These are phyloP conservation scores for Hololepta plana DNA, from an alignment of 2,888 invertebrate genomes.

Conservation along the genomic window DNA sequence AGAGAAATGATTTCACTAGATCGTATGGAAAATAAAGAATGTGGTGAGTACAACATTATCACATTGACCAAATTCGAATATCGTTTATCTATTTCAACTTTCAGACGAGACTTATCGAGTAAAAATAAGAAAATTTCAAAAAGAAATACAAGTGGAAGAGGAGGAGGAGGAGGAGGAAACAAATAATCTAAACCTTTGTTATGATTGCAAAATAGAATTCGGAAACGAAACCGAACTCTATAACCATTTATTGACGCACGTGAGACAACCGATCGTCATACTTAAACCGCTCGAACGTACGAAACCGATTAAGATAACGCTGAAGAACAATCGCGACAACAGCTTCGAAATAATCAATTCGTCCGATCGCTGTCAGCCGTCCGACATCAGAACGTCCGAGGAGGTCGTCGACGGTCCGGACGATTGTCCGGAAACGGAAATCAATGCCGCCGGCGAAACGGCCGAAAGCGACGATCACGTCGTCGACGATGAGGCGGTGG, in stretches of 20 bases:
- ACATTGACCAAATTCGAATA: no score
- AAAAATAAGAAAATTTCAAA: no score
- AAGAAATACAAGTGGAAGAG: no score
- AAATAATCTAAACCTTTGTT: constrained; percentile 21
- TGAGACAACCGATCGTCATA: constrained; percentile 33
- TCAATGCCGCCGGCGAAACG: no score
- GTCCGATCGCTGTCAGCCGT: constrained; percentile 8
- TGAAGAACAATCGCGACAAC: constrained; percentile 22
- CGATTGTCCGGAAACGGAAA: no score
- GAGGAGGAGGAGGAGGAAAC: constrained; percentile 2
- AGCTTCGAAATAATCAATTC: constrained; percentile 23
- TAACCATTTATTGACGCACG: constrained; percentile 35
- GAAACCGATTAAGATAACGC: constrained; percentile 27
- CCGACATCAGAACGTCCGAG: not conserved
- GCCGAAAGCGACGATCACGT: constrained; percentile 4
- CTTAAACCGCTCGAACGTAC: constrained; percentile 27
- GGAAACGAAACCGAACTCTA: constrained; percentile 29
- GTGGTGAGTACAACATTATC: no score
- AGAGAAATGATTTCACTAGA: no score
- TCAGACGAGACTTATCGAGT: no score
- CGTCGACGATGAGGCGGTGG: not conserved
- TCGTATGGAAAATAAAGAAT: no score
- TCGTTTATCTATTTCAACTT: no score
- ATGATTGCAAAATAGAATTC: constrained; percentile 34
- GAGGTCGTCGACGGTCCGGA: constrained; percentile 3